A percentile compares a stretch with the other conserved stretches of the same genome.
Evolutionary conservation across 2,888 invertebrate genomes (phyloP).

Genomic region (Leucophora obtusa): DNA sequence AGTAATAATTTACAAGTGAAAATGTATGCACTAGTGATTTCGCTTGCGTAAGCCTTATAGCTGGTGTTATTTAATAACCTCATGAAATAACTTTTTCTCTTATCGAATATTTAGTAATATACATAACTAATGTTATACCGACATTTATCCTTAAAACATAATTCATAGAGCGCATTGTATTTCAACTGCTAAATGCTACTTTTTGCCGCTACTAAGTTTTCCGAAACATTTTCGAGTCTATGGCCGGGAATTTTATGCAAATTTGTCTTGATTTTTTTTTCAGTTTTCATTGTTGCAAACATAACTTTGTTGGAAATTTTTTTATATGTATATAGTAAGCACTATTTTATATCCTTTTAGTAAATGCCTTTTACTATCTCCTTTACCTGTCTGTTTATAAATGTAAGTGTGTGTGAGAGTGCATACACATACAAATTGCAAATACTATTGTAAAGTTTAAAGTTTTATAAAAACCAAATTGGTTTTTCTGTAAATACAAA

Average conservation of each 20-base stretch:
- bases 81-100: not conserved
- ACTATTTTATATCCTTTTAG: slow-evolving; percentile 48
- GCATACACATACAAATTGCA: slow-evolving; percentile 15
- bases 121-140: slow-evolving; percentile 9
- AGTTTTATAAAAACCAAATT: slow-evolving; percentile 37
- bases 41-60: too few species aligned
- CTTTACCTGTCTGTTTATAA: slow-evolving; percentile 24
- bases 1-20: too few species aligned
- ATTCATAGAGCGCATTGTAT: slow-evolving; percentile 46
- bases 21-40: too few species aligned
- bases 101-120: not conserved
- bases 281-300: slow-evolving; percentile 34
- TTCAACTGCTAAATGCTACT: slow-evolving; percentile 28
- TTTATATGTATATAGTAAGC: not conserved
- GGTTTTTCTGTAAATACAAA: slow-evolving; percentile 21
- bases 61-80: too few species aligned
- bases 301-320: slow-evolving; percentile 33
- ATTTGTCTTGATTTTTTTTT: slow-evolving; percentile 56
- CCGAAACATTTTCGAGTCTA: slow-evolving; percentile 22
- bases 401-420: not conserved
- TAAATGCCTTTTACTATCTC: slow-evolving; percentile 27
- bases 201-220: slow-evolving; percentile 17
- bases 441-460: slow-evolving; percentile 23
- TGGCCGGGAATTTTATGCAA: slow-evolving; percentile 60
- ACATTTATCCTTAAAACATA: slow-evolving; percentile 52